Base-by-base conservation (phyloP, 2,113 vertebrate species). In the Datnioides undecimradiatus region DNA sequence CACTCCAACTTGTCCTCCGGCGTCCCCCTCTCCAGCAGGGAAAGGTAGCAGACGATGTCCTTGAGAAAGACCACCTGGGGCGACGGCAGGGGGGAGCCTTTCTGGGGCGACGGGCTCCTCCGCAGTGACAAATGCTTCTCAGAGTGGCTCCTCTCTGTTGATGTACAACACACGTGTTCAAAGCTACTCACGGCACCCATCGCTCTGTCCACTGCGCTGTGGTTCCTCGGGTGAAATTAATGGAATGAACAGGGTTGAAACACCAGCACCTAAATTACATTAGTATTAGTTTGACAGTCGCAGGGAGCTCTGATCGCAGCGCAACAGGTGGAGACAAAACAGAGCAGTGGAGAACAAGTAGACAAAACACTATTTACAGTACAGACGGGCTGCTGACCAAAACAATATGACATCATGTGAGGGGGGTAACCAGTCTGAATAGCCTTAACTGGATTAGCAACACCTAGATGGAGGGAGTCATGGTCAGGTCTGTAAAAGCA, bases 1-100 rank as follows among this genome's bases (percentile, higher is more conserved):
- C 97, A 99, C 89, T 98, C 97, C 79, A 99, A 95, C 89, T 99
- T 99, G 93, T 99, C 97, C 77, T 98, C 96, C 19, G 97, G 96
- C 3, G 92, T 96, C 6, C 97, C 97, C 1, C 94, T 95, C 93
- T 99, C 97, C 88, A 99, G 93, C 79, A 99, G 95, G n/a, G 97
- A 97, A 75, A 98, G 95, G 94, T 97, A 99, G 90, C 97, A 99
- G 73, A 97, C 96, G 0, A 99, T 96, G 92, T 99, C 97, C 94
- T 98, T 98, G 87, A 99, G 95, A 73, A 96, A 96, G 64, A 98
- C 97, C 38, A 93, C 92, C 82, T 96, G 96, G 27, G 95, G 73
- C 0, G 93, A 85, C 0, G 90, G 80, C 1, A 84, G 31, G 0
- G 76, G 57, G 0, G 87, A 74, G 4, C 81, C 33, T 69, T 93